Conservation (phyloP, 2,113 vertebrate genomes). For the Indicator indicator region DNA sequence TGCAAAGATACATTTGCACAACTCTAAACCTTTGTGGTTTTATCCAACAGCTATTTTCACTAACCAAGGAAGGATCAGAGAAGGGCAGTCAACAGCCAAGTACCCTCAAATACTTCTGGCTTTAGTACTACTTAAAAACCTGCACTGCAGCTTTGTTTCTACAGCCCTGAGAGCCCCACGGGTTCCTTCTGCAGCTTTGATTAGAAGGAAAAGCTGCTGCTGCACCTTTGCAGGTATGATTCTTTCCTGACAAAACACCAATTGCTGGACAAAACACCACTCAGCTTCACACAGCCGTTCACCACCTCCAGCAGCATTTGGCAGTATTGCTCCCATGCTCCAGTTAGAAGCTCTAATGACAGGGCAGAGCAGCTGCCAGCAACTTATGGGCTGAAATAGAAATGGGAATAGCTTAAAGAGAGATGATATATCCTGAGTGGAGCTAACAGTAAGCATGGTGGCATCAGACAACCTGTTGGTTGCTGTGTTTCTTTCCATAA, state of each 20-base stretch:
- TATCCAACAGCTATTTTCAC: not conserved
- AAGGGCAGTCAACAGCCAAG: not conserved
- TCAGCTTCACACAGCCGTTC: not conserved
- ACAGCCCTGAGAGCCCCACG: not conserved
- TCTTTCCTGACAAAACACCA: not conserved
- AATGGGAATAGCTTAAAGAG: not conserved
- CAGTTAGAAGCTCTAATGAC: not conserved
- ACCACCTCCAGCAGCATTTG: not conserved
- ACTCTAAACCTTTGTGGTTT: not conserved
- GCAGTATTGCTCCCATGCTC: fast-evolving
- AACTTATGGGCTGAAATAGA: not conserved
- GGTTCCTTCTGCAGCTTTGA: not conserved
- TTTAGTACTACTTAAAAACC: not conserved
- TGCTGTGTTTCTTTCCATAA: not conserved
- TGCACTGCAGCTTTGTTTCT: not conserved
- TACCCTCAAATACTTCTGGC: not conserved
- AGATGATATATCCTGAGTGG: not conserved
- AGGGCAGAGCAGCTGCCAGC: slow-evolving; percentile 5
- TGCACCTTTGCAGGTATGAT: not conserved
- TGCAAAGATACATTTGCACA: not conserved
- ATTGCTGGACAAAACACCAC: not conserved
- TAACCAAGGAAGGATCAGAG: not conserved
- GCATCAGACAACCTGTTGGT: not conserved
- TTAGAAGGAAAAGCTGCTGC: not conserved
- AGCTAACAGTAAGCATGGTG: not conserved